Conservation (phyloP, 2,113 vertebrate genomes). For the Lagopus leucura region DNA sequence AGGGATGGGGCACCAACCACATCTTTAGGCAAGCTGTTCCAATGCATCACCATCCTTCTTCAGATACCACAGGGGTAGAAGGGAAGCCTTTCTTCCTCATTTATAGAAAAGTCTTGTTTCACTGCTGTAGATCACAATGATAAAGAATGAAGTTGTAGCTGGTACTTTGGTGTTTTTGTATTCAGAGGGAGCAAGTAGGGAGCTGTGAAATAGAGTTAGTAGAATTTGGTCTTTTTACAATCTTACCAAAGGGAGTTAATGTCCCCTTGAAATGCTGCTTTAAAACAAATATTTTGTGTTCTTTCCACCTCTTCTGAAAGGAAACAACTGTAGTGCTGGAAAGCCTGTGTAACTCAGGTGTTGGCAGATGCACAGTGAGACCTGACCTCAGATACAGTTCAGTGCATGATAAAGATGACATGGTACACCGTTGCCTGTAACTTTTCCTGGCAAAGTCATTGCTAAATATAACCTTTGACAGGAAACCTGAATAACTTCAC, state of each 20-base stretch:
- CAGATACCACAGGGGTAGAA: background rate
- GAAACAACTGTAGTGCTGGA: background rate
- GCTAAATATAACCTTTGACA: background rate
- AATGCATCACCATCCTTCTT: background rate
- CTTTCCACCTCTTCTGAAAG: background rate
- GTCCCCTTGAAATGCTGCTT: background rate
- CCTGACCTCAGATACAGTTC: background rate
- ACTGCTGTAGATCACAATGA: background rate
- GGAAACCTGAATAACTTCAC: background rate
- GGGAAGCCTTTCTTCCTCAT: background rate
- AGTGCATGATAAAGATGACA: background rate
- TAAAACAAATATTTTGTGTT: background rate
- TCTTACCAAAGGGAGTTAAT: background rate
- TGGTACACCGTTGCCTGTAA: background rate
- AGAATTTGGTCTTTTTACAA: background rate
- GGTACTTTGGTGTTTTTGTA: rapidly evolving
- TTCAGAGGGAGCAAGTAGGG: background rate
- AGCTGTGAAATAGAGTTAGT: background rate
- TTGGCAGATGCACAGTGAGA: background rate
- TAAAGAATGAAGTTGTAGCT: background rate
- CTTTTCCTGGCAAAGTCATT: background rate
- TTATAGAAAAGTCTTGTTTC: background rate
- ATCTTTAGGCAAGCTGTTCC: too few species aligned
- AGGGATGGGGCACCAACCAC: too few species aligned
- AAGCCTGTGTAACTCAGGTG: background rate